Percentiles rank a stretch among this genome's conserved stretches.
These are phyloP conservation scores for Platyrinchus mystaceus DNA, from an alignment of 2,797 vertebrate species.

Conservation along the genomic window DNA sequence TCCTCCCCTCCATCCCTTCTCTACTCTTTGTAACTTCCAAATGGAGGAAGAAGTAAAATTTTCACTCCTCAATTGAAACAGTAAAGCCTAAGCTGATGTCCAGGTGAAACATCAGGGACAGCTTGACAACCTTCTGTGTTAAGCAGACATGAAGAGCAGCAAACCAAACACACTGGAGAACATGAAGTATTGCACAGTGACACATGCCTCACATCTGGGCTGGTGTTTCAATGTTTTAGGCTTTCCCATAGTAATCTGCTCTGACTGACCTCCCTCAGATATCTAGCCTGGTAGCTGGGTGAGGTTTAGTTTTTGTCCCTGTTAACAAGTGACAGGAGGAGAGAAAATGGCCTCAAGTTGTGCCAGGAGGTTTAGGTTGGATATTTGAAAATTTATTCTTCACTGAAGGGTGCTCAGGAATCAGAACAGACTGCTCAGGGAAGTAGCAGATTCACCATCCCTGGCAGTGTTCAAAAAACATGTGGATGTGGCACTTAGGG, in stretches of 20 bases:
- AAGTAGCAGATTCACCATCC: neutral
- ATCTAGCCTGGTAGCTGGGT: neutral
- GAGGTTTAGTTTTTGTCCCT: neutral
- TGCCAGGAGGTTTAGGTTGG: neutral
- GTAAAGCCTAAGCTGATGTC: neutral
- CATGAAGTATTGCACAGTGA: neutral
- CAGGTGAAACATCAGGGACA: neutral
- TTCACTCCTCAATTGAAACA: neutral
- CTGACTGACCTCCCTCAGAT: neutral
- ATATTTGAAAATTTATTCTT: neutral
- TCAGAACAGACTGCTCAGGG: neutral
- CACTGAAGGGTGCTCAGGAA: neutral
- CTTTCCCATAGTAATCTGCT: neutral
- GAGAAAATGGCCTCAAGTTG: neutral
- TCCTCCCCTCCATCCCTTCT: fast-evolving
- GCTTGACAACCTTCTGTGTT: neutral
- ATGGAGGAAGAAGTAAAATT: neutral
- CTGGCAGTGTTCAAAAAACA: neutral
- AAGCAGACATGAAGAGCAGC: neutral
- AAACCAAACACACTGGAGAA: neutral
- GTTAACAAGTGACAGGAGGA: neutral
- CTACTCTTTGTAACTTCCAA: neutral
- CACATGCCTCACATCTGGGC: neutral
- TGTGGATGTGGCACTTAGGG: neutral
- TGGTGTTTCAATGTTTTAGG: neutral